Evolutionary conservation across 2,113 vertebrate genomes (phyloP).

Genomic region (Uria lomvia): DNA sequence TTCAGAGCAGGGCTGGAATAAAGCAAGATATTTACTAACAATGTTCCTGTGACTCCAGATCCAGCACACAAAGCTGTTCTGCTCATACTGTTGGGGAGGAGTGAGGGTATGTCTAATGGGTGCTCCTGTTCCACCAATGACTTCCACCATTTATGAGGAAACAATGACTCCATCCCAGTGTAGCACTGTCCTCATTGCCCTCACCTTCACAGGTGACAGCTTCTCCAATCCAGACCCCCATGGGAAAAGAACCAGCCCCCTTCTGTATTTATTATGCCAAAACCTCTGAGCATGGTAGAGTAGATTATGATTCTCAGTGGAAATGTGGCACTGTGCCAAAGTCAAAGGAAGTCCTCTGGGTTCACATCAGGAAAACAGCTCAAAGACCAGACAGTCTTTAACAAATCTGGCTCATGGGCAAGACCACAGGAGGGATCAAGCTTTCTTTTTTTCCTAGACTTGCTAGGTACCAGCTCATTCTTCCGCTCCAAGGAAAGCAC

Average conservation of each 20-base stretch:
- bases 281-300: background rate
- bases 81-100: background rate
- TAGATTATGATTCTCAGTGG: background rate
- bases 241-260: background rate
- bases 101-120: background rate
- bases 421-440: background rate
- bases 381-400: background rate
- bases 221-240: background rate
- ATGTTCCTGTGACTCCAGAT: background rate
- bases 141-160: too few species aligned
- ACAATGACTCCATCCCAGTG: background rate
- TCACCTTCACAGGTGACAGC: background rate
- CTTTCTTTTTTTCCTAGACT: background rate
- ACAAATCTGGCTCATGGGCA: background rate
- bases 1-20: conserved; percentile 9
- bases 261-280: background rate
- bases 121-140: background rate
- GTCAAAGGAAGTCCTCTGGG: background rate
- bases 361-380: background rate
- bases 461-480: background rate
- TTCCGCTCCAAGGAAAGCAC: background rate
- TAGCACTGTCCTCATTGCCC: background rate
- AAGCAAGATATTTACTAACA: background rate
- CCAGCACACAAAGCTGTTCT: background rate
- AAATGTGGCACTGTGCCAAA: background rate